Base-by-base conservation (phyloP, 2,113 vertebrate genomes). In the Engystomops pustulosus region DNA sequence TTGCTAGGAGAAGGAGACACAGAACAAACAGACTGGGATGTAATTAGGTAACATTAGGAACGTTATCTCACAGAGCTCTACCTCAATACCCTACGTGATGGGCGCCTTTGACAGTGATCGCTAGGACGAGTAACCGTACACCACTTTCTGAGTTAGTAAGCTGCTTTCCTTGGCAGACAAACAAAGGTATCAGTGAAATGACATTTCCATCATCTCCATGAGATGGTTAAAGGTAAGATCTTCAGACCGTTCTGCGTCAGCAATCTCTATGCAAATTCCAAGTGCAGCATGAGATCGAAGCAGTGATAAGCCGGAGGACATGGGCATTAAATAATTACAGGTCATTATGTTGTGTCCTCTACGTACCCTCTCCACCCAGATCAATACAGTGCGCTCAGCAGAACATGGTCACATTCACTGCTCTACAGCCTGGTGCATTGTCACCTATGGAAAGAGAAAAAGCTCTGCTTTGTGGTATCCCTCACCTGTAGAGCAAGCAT, bases 21-120 rank as follows among this genome's bases (percentile, higher is more conserved):
- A 69, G 82, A 84, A 69, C 74, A 84, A 84, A 84, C 62, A 84
- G 81, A 20, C 72, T 53, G 30, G 74, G 47, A 69, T 32, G 51
- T 77, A 84, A 84, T 84, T 69, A 78, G 82, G 60, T 55, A 76
- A 84, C 77, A 78, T 78, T 49, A 84, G 32, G 32, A 60, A 9
- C 47, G 30, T 58, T 77, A 84, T 84, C 74, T 69, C 8, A 49
- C 53, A 34, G 70, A 75, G 53, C 55, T 75, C 15, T 75, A 36
- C 65, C 30, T 84, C 44, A n/a, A 25, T 78, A 74, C 65, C 72
- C 68, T 36, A n/a, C 49, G 17, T 78, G 74, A 78, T 36, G 76
- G 74, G 76, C 44, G 45, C 62, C 60, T 68, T 20, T 77, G 62
- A 84, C 82, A 78, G 60, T 30, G 58, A 78, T 53, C 8, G 32